Percentiles rank a stretch among this genome's conserved stretches.
Evolutionary conservation across 2,888 invertebrate species (phyloP).

Genomic region (Colostygia pectinataria): DNA sequence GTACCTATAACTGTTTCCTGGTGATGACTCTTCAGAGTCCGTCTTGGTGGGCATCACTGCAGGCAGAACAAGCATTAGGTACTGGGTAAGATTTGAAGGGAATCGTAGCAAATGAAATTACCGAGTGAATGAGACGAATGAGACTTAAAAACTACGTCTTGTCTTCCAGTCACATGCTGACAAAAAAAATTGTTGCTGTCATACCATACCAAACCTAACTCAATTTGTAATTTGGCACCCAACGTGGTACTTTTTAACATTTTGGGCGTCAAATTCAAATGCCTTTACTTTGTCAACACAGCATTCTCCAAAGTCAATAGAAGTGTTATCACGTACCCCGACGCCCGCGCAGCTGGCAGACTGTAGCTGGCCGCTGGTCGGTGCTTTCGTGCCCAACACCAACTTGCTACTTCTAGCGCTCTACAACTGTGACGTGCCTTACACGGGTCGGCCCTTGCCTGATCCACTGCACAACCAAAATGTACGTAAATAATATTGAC

Average conservation of each 20-base stretch:
- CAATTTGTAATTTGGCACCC: not conserved
- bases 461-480: slow-evolving; percentile 60
- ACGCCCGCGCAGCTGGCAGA: slow-evolving; percentile 32
- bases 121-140: too few relatives aligned
- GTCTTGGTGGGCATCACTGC: too few relatives aligned
- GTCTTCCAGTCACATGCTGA: too few relatives aligned
- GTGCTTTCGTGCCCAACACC: slow-evolving; percentile 61
- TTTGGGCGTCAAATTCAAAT: not conserved
- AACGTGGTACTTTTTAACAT: not conserved
- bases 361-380: slow-evolving; percentile 69
- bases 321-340: slow-evolving; percentile 49
- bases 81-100: too few relatives aligned
- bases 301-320: slow-evolving; percentile 55
- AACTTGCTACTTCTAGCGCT: slow-evolving; percentile 70
- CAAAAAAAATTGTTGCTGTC: too few relatives aligned
- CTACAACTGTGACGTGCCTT: slow-evolving; percentile 50
- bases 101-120: too few relatives aligned
- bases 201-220: too few relatives aligned
- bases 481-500: slow-evolving; percentile 46
- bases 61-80: too few relatives aligned
- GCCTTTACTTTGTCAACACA: slow-evolving; percentile 32
- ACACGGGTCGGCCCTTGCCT: slow-evolving; percentile 45
- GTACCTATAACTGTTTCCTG: too few relatives aligned
- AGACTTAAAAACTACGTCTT: too few relatives aligned
- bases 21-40: too few relatives aligned